A percentile compares a stretch with the other conserved stretches of the same genome.
Conservation (phyloP, 64 coral and sea anemone species). For the Montipora sp. region DNA sequence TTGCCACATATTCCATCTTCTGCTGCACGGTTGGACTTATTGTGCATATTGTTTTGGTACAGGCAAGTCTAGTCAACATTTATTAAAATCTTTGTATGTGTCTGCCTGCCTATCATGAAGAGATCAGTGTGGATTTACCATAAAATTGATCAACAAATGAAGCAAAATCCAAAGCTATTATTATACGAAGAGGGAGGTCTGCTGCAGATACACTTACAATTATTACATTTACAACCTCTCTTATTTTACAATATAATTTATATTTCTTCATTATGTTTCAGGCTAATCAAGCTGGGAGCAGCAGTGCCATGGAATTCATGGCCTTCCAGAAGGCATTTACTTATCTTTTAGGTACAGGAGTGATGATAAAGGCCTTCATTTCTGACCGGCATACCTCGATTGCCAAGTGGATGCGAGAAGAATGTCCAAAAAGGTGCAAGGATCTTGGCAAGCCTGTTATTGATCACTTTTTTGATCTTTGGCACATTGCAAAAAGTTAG, state of each 20-base stretch:
- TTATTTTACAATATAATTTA: not conserved
- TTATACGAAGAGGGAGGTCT: no score
- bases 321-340: not conserved
- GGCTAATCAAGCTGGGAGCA: slow-evolving; percentile 48
- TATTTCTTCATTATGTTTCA: not conserved
- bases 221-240: not conserved
- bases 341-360: no score
- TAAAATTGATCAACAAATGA: no score
- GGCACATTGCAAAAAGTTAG: no score
- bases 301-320: slow-evolving; percentile 44
- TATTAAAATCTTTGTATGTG: not conserved
- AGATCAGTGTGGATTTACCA: no score
- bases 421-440: no score
- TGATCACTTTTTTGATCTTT: no score
- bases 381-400: no score
- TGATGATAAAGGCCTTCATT: no score
- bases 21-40: slow-evolving; percentile 54
- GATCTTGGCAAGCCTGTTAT: no score
- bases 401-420: no score
- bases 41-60: slow-evolving; percentile 4
- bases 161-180: no score
- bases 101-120: not conserved
- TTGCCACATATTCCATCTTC: slow-evolving; percentile 60
- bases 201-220: not conserved
- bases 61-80: not conserved